These are phyloP conservation scores for Equus quagga DNA, from an alignment of 2,113 vertebrate genomes.

Conservation along the genomic window DNA sequence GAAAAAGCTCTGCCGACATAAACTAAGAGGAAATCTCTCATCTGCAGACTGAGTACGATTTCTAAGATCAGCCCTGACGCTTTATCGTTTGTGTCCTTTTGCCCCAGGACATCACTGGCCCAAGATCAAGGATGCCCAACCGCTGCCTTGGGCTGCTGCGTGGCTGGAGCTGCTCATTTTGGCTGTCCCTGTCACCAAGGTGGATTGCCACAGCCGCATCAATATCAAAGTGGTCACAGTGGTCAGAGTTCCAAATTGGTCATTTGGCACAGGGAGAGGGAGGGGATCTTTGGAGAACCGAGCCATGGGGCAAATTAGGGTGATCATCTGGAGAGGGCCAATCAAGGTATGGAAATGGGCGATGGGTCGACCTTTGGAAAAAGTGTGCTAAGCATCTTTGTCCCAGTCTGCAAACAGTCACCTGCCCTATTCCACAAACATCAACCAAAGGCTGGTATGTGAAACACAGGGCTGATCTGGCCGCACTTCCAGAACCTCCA, in stretches of 20 bases:
- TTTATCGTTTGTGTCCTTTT: not conserved
- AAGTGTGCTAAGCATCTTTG: not conserved
- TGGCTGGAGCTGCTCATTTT: not conserved
- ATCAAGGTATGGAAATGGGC: not conserved
- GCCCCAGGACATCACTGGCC: not conserved
- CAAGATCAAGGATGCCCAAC: not conserved
- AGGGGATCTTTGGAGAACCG: not conserved
- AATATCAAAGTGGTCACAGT: not conserved
- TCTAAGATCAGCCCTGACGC: not conserved
- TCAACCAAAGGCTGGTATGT: not conserved
- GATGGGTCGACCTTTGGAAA: not conserved
- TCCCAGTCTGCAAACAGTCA: not conserved
- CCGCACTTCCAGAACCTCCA: not conserved
- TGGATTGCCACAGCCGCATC: not conserved
- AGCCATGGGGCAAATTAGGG: not conserved
- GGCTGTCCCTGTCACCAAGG: not conserved
- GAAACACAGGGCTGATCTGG: not conserved
- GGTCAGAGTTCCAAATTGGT: not conserved
- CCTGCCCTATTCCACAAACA: not conserved
- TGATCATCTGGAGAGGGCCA: not conserved
- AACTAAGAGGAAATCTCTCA: not conserved
- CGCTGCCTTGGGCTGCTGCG: not conserved
- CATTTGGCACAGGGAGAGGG: not conserved
- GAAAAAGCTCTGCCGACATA: not conserved
- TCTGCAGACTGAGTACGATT: not conserved